Conservation (phyloP, 2,797 vertebrate genomes). For the Amblyraja radiata region DNA sequence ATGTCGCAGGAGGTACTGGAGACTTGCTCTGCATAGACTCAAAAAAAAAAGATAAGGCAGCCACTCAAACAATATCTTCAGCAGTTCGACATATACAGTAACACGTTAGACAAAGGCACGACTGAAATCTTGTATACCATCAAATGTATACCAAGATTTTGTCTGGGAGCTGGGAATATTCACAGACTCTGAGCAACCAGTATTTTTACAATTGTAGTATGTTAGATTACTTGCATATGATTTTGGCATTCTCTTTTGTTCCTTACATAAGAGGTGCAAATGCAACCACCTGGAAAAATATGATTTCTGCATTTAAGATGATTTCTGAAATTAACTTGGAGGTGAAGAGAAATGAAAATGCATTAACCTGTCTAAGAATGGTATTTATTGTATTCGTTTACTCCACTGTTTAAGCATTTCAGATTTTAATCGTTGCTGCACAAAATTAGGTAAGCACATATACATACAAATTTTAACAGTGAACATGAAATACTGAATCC, state of each 20-base stretch:
- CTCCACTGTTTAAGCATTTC: not conserved
- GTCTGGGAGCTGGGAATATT: not conserved
- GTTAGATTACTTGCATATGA: not conserved
- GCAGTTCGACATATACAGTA: not conserved
- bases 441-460: not conserved
- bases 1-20: too few relatives aligned
- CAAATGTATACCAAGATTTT: not conserved
- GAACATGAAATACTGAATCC: conserved; percentile 60
- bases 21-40: not conserved
- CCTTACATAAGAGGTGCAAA: not conserved
- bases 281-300: not conserved
- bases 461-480: conserved; percentile 14
- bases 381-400: not conserved
- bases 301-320: not conserved
- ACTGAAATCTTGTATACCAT: not conserved
- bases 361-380: not conserved
- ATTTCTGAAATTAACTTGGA: conserved; percentile 4
- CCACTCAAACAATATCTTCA: not conserved
- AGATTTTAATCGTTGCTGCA: not conserved
- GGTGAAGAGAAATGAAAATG: conserved; percentile 4
- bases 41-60: not conserved
- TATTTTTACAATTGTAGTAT: not conserved
- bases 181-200: not conserved
- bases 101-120: not conserved
- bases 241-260: not conserved